Evolutionary conservation across 2,888 invertebrate species (phyloP).

Genomic region (Cepaea hortensis): DNA sequence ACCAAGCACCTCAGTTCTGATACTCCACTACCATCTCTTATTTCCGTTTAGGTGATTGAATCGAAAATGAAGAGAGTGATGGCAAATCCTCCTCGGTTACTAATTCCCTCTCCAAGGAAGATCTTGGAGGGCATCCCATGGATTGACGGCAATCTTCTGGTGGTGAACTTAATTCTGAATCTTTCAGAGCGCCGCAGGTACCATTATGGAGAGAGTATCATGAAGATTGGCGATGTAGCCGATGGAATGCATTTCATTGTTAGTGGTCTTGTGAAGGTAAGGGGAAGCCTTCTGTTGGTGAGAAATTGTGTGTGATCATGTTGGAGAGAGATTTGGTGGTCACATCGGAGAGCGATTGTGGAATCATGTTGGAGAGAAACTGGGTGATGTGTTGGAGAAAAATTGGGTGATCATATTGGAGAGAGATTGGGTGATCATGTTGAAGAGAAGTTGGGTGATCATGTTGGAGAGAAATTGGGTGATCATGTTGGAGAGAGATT

Average conservation of each 20-base stretch:
- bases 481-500: too few relatives aligned
- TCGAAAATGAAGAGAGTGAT: constrained; percentile 76
- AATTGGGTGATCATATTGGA: too few relatives aligned
- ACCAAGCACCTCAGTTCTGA: too few relatives aligned
- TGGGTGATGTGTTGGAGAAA: too few relatives aligned
- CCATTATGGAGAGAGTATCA: constrained; percentile 73
- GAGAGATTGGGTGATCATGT: too few relatives aligned
- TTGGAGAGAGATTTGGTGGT: too few relatives aligned
- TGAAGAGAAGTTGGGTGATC: too few relatives aligned
- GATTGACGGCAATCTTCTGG: constrained; percentile 69
- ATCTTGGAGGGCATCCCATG: constrained; percentile 73
- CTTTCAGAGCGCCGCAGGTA: constrained; percentile 70
- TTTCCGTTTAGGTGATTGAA: constrained; percentile 76
- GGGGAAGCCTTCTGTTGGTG: constrained; percentile 44
- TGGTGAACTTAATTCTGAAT: constrained; percentile 72
- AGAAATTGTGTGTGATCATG: too few relatives aligned
- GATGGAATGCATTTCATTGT: constrained; percentile 77
- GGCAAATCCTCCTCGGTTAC: constrained; percentile 72
- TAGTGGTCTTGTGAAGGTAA: constrained; percentile 76
- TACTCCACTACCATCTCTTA: too few relatives aligned
- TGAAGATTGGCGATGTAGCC: constrained; percentile 71
- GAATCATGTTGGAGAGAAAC: too few relatives aligned
- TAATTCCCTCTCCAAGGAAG: constrained; percentile 73
- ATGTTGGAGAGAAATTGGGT: too few relatives aligned
- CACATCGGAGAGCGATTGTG: too few relatives aligned